Base-by-base conservation (phyloP, 2,797 vertebrate species). In the Rachycentron canadum region DNA sequence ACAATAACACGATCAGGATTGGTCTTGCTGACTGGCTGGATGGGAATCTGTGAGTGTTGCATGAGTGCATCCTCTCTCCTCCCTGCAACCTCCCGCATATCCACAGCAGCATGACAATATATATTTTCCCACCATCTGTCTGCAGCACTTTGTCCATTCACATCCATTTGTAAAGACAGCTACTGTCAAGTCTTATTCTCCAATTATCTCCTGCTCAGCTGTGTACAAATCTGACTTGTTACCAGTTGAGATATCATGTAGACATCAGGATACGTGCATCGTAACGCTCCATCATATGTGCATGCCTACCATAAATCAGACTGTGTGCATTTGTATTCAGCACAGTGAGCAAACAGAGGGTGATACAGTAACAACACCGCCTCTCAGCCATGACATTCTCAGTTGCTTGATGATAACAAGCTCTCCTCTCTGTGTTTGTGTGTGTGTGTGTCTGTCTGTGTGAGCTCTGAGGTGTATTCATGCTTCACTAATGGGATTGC, bases 401-500 rank as follows among this genome's bases (percentile, higher is more conserved):
- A 17, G 65, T 12, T 38, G 32, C 43, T 17, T 57, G 12, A 45
- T 56, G 68, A 66, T 67, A 78, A 66, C 25, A 45, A 47, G 66
- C 64, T 28, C 47, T 21, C 26, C 52, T 49, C 65, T 53, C 53
- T 49, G 19, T 67, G 25, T 72, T 62, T 62, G 25, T 62, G 43
- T 69, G 38, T 69, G 38, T 69, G 9, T 73, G 65, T 57, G 0
- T 12, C 16, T 72, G 2, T 65, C 25, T 56, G 38, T 36, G 56
- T 40, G 12, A 59, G 80, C 58, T 76, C 26, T 36, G 67, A 84
- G 66, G 84, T 87, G 78, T 71, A 72, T 72, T 85, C 89, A 86
- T 56, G 85, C 90, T 78, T 90, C 73, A 86, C 87, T 92, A 91
- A 93, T 89, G 74, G 79, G 90, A 88, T 89, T 83, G 81, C 36